Base-by-base conservation (phyloP, 2,797 vertebrate species). In the Gadopsis bispinosus region DNA sequence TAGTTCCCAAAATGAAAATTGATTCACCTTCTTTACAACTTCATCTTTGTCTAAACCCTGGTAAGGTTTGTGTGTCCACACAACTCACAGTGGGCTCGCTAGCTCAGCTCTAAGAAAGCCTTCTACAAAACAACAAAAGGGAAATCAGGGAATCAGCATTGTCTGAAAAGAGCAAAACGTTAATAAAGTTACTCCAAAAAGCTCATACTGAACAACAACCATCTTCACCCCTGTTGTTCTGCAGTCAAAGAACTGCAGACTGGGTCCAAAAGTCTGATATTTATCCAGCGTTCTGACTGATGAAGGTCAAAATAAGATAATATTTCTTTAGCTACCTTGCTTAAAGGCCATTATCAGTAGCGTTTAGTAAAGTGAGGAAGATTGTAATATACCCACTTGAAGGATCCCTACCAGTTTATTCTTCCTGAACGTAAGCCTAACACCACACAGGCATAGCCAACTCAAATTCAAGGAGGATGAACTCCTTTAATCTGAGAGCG, bases 391-490 rank as follows among this genome's bases (percentile, higher is more conserved):
- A 12, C 7, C 41, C 64, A 19, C 35, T 66, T 73, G n/a, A 60
- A 60, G 31, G 22, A 74, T 64, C 39, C 20, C 50, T 48, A 58
- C 17, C 41, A 26, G 37, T 39, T 26, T 53, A 33, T 73, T 80
- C 4, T 20, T 62, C 35, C 20, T 73, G 26, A 67, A 70, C 11
- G 16, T 65, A 39, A 76, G 19, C 14, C 29, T 19, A 58, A 64
- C 45, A 37, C 61, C 62, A 65, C 14, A 64, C 10, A 47, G 39
- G 9, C 33, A 35, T 1, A 58, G 64, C 31, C 26, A 45, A 63
- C 33, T 22, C 35, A 43, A 75, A 56, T 68, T 80, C 68, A 81
- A 47, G 26, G 33, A 72, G 63, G 65, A 83, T 76, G n/a, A 64
- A 31, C 53, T 72, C 17, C 55, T 65, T 70, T 61, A 73, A 83